Evolutionary conservation across 1,140 invertebrate species (phyloP).

Genomic region (Leptopilina clavipes): DNA sequence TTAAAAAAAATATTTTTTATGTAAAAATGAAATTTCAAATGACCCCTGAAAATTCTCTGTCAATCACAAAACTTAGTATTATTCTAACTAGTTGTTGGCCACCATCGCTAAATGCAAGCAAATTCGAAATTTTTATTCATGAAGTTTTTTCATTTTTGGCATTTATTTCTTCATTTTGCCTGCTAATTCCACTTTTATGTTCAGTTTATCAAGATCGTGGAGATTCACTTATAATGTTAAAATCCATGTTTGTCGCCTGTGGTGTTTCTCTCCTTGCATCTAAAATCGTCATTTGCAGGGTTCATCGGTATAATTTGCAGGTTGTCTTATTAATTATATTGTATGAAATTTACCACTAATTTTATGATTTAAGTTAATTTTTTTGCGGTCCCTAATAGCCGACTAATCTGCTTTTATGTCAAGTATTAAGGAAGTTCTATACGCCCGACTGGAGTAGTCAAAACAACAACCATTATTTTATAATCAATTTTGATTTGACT

Average conservation of each 20-base stretch:
- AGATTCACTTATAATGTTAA: conserved; percentile 38
- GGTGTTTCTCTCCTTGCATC: conserved; percentile 34
- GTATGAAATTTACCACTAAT: too few species aligned
- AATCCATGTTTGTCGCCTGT: conserved; percentile 42
- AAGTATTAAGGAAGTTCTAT: too few species aligned
- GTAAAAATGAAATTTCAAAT: conserved; percentile 18
- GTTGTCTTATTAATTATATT: conserved; percentile 26
- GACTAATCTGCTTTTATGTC: too few species aligned
- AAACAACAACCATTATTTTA: too few species aligned
- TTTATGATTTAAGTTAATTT: too few species aligned
- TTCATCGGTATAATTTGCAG: conserved; percentile 38
- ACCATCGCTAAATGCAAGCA: conserved; percentile 25
- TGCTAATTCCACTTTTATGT: conserved; percentile 38
- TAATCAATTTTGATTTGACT: too few species aligned
- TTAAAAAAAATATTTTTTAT: too few species aligned
- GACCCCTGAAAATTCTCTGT: conserved; percentile 32
- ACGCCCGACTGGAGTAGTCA: too few species aligned
- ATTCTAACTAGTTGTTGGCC: conserved; percentile 52
- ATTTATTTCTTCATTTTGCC: conserved; percentile 25
- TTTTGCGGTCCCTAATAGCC: too few species aligned
- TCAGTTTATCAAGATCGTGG: conserved; percentile 33
- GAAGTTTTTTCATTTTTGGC: conserved; percentile 45
- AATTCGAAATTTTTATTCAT: conserved; percentile 14
- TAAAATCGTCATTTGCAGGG: conserved; percentile 44
- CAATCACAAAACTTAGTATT: conserved; percentile 34